Base-by-base conservation (phyloP, 2,113 vertebrate species). In the Pyxicephalus adspersus region DNA sequence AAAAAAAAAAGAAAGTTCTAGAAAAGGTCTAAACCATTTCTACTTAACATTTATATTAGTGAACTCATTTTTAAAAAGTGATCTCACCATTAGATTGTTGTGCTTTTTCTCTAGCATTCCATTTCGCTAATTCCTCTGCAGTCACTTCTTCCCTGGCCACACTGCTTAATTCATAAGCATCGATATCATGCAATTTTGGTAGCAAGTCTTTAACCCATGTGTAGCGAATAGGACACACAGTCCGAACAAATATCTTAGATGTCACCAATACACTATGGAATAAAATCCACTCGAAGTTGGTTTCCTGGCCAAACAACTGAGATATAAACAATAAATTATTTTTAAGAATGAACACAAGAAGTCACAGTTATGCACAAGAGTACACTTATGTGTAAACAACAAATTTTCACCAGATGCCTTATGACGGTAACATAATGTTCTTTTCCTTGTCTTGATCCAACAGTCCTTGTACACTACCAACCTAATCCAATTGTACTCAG, bases 241-340 rank as follows among this genome's bases (percentile, higher is more conserved):
- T 98, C 88, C 96, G 91, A 83, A 98, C 88, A 9, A 95, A 99
- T 54, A 98, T 91, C 82, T 95, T 94, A 4, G 96, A 97, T 13
- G 97, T 98, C 77, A 96, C 96, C 76, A 95, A 87, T 84, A 99
- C 93, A 23, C 97, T 96, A 7, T 98, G 96, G 90, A 99, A 98
- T 87, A 99, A 95, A 87, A 99, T 91, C 98, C 98, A 99, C 84
- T 98, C 94, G 15, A 97, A 92, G 72, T 90, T 90, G 22, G 83
- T 85, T 87, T 98, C 96, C 87, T 96, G 91, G 63, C 96, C 95
- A 89, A 94, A 95, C 3, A 98, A 90, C 98, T 99, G 83, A 11
- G 83, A 84, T 16, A 1, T 17, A 83, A 71, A 45, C 52, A 18
- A 31, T 17, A 23, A 23, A 74, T 57, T 63, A n/a, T 9, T 2